Conservation (phyloP, 2,797 vertebrate genomes). For the Brachymystax lenok region DNA sequence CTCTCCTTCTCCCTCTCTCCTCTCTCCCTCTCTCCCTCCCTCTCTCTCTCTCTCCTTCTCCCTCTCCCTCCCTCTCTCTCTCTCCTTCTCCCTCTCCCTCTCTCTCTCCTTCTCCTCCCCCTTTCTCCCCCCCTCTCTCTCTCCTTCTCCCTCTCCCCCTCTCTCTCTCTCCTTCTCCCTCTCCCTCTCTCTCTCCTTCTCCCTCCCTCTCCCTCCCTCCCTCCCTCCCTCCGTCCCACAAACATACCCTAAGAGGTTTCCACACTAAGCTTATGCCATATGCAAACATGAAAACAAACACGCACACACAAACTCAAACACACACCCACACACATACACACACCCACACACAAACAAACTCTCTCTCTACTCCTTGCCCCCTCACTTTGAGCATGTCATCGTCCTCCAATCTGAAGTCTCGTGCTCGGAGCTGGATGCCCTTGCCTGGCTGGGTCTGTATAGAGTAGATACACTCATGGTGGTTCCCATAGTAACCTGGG, state of each 20-base stretch:
- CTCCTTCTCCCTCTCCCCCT: too few relatives aligned
- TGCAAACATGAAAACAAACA: not conserved
- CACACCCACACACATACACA: not conserved
- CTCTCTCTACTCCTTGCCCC: not conserved
- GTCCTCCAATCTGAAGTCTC: slow-evolving; percentile 87
- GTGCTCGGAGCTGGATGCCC: slow-evolving; percentile 92
- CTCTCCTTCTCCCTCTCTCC: too few relatives aligned
- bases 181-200: too few relatives aligned
- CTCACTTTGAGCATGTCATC: slow-evolving; percentile 94
- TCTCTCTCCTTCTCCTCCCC: too few relatives aligned
- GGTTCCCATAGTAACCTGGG: slow-evolving; percentile 93
- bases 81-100: too few relatives aligned
- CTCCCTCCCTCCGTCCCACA: slow-evolving; percentile 8
- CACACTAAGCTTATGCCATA: too few relatives aligned
- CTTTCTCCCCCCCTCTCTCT: too few relatives aligned
- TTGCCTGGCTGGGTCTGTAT: slow-evolving; percentile 98
- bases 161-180: too few relatives aligned
- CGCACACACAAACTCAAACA: not conserved
- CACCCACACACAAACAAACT: not conserved
- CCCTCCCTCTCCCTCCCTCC: too few relatives aligned
- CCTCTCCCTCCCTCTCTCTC: too few relatives aligned
- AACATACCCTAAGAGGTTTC: not conserved
- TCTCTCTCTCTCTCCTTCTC: too few relatives aligned
- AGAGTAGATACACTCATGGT: slow-evolving; percentile 98
- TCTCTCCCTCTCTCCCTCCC: too few relatives aligned